Base-by-base conservation (phyloP, 1,140 invertebrate genomes). In the Teleogryllus occipitalis region DNA sequence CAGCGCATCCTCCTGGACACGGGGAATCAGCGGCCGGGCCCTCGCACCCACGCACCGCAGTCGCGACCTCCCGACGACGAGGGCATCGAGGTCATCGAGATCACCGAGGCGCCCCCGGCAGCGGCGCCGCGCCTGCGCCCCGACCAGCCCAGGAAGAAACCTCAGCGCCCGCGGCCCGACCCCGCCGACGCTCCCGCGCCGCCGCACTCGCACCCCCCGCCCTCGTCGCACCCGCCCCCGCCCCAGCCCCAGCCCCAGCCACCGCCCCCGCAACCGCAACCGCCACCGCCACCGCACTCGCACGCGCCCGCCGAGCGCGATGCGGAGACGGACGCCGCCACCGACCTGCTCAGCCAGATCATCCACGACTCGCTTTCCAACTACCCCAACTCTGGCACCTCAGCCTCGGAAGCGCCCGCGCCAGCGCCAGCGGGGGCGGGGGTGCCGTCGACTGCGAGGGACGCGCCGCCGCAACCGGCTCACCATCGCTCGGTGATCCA, bases 271-370 rank as follows among this genome's bases (percentile, higher is more conserved):
- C 15, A 47, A 7, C 47, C 47, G 76, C 12, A 46, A 12, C 10
- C 76, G 7, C 48, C 12, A 14, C 76, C 22, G 8, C 39, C n/a
- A n/a, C 22, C 46, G 54, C 46, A 46, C 54, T 74, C 15, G 78
- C 47, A 79, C 7, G 72, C 22, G 74, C 39, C 46, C 18, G n/a
- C 12, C 39, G 74, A 76, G 49, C 48, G 72, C 14, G 75, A 76
- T 46, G 85, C 87, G 81, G 83, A 86, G 84, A 84, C 85, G 82
- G 83, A 88, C 84, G 86, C 87, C 83, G 84, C 89, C 84, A 85
- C 89, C 84, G 82, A 85, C 82, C 82, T 86, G 83, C 80, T 90
- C 83, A 87, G 87, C 87, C 86, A 87, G 84, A 83, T 88, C 82
- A 85, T 90, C 81, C 86, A 88, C 21, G 85, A 87, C 27, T 81